These are phyloP conservation scores for Brenthis hecate DNA, from an alignment of 2,888 invertebrate species.

Conservation along the genomic window DNA sequence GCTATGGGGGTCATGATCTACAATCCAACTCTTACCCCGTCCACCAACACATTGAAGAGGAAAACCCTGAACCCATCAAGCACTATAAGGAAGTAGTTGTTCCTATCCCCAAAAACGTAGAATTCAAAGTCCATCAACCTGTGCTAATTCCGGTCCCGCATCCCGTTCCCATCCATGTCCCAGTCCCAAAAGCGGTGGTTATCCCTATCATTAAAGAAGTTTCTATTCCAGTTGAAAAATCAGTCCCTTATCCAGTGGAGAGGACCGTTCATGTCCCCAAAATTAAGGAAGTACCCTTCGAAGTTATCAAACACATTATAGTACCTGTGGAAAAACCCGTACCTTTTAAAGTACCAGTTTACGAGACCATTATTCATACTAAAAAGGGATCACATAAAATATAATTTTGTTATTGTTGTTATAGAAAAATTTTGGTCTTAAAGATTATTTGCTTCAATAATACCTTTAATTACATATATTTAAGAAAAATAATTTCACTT, in stretches of 20 bases:
- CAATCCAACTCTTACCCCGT: conserved; percentile 80
- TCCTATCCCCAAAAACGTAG: conserved; percentile 84
- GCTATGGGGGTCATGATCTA: conserved; percentile 61
- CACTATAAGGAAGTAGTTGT: conserved; percentile 86
- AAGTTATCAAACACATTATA: conserved; percentile 85
- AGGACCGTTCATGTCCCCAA: conserved; percentile 85
- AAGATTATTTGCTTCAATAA: neutral
- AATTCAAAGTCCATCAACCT: conserved; percentile 82
- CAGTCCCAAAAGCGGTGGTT: conserved; percentile 86
- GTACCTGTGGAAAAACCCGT: conserved; percentile 87
- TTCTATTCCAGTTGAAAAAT: conserved; percentile 86
- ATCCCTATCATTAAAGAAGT: conserved; percentile 87
- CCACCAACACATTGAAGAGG: conserved; percentile 86
- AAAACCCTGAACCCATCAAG: conserved; percentile 85
- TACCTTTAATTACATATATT: neutral
- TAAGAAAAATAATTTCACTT: conserved; percentile 3
- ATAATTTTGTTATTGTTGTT: conserved; percentile 7
- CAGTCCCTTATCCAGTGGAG: conserved; percentile 87
- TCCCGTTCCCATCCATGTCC: conserved; percentile 86
- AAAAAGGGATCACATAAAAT: conserved; percentile 81
- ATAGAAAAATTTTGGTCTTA: neutral
- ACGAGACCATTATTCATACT: conserved; percentile 87
- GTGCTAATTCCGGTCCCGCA: conserved; percentile 83
- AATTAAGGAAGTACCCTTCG: conserved; percentile 86
- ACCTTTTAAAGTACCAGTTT: conserved; percentile 87